Percentiles rank a stretch among this genome's conserved stretches.
Conservation (phyloP, 1,140 invertebrate genomes). For the Stegodyphus dumicola region DNA sequence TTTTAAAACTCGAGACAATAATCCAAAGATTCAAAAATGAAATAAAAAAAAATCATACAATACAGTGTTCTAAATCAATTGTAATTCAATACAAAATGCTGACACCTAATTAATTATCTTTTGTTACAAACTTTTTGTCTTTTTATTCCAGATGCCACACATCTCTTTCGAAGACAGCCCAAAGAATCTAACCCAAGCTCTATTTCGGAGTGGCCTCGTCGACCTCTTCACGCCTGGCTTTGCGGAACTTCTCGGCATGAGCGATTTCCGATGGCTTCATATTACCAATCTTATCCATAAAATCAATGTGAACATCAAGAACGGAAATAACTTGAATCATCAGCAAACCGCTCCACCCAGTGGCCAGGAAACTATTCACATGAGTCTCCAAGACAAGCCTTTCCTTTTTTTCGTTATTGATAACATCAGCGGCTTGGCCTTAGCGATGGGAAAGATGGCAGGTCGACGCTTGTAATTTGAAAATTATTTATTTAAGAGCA, state of each 20-base stretch:
- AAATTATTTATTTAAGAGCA: not conserved
- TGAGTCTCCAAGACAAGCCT: constrained; percentile 56
- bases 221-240: constrained; percentile 64
- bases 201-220: constrained; percentile 63
- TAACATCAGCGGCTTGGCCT: constrained; percentile 64
- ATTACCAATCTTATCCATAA: constrained; percentile 64
- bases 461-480: constrained; percentile 19
- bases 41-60: not conserved
- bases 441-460: constrained; percentile 65
- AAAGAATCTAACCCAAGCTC: constrained; percentile 61
- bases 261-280: constrained; percentile 63
- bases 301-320: constrained; percentile 63
- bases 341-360: constrained; percentile 26
- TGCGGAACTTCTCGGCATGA: constrained; percentile 63
- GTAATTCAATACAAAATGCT: too few relatives aligned
- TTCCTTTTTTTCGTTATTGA: constrained; percentile 65
- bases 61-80: not conserved
- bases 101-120: too few relatives aligned
- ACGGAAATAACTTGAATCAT: constrained; percentile 18
- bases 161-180: constrained; percentile 62
- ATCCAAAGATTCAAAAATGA: too few relatives aligned
- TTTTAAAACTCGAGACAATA: too few relatives aligned
- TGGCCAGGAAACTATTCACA: constrained; percentile 48
- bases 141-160: constrained; percentile 63
- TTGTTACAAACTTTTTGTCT: not conserved